Conservation (phyloP, 2,888 invertebrate species). For the Patella depressa region DNA sequence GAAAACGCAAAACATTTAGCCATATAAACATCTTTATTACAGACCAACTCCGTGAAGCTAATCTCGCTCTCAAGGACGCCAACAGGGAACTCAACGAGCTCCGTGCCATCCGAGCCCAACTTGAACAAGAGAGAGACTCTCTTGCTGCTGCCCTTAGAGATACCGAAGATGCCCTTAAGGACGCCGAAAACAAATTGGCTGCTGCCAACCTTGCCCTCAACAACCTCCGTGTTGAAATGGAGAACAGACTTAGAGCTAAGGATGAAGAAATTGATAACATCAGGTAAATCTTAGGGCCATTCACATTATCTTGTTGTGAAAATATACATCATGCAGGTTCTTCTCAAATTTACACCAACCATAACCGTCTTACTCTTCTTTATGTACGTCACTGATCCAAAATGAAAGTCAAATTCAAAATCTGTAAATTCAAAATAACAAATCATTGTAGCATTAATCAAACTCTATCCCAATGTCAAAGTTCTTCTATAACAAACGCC, state of each 20-base stretch:
- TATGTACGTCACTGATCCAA: no score
- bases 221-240: conserved; percentile 95
- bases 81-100: conserved; percentile 93
- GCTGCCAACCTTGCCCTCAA: conserved; percentile 85
- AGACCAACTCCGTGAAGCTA: conserved; percentile 97
- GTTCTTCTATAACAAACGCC: no score
- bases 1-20: background rate
- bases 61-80: conserved; percentile 92
- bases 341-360: no score
- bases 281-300: conserved; percentile 77
- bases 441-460: no score
- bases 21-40: conserved; percentile 21
- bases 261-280: conserved; percentile 98
- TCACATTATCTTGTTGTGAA: no score
- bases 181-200: conserved; percentile 93
- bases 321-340: no score
- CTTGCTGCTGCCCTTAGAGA: conserved; percentile 98
- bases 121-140: conserved; percentile 99
- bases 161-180: conserved; percentile 94
- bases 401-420: no score
- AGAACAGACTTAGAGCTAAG: conserved; percentile 96
- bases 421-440: no score
- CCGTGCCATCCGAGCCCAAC: conserved; percentile 90
- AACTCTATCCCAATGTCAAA: no score
- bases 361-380: no score